Base-by-base conservation (phyloP, 2,888 invertebrate species). In the Sphaeridia pumilis region DNA sequence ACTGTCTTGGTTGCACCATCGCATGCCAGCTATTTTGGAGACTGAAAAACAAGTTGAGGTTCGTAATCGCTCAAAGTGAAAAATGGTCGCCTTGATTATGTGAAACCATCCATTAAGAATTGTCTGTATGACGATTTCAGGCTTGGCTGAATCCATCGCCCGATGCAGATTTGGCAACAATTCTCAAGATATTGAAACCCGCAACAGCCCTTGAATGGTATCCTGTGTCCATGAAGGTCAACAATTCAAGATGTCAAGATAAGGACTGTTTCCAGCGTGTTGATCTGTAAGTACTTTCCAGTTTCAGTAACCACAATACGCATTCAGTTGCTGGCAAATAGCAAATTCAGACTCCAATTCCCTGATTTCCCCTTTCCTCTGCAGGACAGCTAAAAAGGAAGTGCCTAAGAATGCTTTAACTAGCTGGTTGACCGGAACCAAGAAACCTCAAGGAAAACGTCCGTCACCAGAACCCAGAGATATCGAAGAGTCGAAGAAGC, bases 1-100 rank as follows among this genome's bases (percentile, higher is more conserved):
- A 17, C 69, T 86, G 58, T 74, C 77, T 28, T 83, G 83, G 82
- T 71, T 87, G 47, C 87, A 87, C 71, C 80, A 85, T 65, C 76
- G 87, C 67, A 81, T 83, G 78, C 87, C 87, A 52, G 83, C 85
- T n/a, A 76, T 87, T 64, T 73, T 88, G 42, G 78, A 80, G 52
- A 78, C 75, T 28, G 78, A 82, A 35, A 73, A 80, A 64, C 76
- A 81, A 69, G 75, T 82, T 58, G 69, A 76, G 64, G 83, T 82
- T 65, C 31, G 31, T 10, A 31, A 10, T 14, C 31, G 10, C 31
- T 17, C 12, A 17, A 38, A 38, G 38, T 38, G 12, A 5, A 14
- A 43, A 43, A 43, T 12, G 14, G 3, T 17, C 28, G 28, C 17
- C 17, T 14, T 31, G 17, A 31, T 31, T 46, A 17, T 21, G 17